phyloP scores from a whole-genome alignment of 2,113 vertebrate genomes.

The Chauna torquata region DNA sequence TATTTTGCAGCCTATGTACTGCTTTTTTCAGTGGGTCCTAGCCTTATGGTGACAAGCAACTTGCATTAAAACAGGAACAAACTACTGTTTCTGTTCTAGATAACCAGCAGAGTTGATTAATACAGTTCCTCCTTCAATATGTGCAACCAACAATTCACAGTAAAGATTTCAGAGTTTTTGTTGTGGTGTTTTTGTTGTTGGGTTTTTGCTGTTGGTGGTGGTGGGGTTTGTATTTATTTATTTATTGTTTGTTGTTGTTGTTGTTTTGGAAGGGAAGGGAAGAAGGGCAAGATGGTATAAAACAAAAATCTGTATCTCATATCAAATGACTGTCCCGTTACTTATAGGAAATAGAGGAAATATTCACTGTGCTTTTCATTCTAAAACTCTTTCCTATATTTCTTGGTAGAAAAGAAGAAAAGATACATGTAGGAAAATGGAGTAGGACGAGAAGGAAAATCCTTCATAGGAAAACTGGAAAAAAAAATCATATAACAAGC shows the following conservation, averaged over 20 bases:
- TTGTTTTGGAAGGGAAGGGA: background rate
- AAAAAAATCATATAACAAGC: background rate
- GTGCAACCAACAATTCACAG: background rate
- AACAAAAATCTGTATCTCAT: background rate
- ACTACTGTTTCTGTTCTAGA: background rate
- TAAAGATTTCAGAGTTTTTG: background rate
- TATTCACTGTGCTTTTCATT: background rate
- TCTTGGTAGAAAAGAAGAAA: background rate
- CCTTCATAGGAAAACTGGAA: background rate
- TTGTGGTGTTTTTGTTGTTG: background rate
- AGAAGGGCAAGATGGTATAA: background rate
- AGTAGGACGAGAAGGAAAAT: background rate
- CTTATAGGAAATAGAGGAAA: background rate
- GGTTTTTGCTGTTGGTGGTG: rapidly evolving
- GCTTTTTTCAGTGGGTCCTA: background rate
- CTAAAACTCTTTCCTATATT: background rate
- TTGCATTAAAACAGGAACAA: background rate
- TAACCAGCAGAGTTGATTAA: background rate
- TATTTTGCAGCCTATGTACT: background rate
- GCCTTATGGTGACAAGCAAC: background rate
- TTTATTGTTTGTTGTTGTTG: no score
- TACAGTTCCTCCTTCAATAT: background rate
- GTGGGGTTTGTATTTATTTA: no score
- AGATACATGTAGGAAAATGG: background rate
- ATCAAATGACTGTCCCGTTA: background rate